Evolutionary conservation across 1,140 invertebrate species (phyloP).

Genomic region (Pollicipes pollicipes): DNA sequence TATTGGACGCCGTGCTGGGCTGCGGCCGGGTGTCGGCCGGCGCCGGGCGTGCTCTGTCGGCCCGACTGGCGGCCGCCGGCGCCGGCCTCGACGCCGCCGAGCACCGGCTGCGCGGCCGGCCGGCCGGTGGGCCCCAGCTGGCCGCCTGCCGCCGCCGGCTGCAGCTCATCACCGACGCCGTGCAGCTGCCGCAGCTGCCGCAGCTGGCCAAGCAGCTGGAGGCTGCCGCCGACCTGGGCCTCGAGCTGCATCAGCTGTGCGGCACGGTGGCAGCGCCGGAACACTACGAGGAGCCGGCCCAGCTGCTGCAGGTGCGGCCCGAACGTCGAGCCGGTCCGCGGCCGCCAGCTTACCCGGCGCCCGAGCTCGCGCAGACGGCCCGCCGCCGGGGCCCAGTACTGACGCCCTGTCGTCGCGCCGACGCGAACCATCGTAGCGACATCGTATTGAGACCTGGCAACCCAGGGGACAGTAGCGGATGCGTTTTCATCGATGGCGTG

Average conservation of each 20-base stretch:
- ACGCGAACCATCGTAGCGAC: no score
- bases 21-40: not conserved
- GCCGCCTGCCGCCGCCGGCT: not conserved
- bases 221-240: not conserved
- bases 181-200: not conserved
- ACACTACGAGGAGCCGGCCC: not conserved
- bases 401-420: no score
- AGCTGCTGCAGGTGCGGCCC: not conserved
- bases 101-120: not conserved
- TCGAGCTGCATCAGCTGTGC: not conserved
- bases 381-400: no score
- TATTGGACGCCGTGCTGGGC: not conserved
- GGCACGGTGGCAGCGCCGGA: conserved; percentile 15
- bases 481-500: no score
- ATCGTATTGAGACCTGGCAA: no score
- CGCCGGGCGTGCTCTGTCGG: not conserved
- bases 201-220: not conserved
- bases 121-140: not conserved
- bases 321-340: no score
- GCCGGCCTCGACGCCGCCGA: not conserved
- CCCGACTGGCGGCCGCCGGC: not conserved
- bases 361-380: no score
- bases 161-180: not conserved
- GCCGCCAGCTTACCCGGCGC: no score
- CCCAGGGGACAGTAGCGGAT: no score